Base-by-base conservation (phyloP, 2,113 vertebrate species). In the Heterotis niloticus region DNA sequence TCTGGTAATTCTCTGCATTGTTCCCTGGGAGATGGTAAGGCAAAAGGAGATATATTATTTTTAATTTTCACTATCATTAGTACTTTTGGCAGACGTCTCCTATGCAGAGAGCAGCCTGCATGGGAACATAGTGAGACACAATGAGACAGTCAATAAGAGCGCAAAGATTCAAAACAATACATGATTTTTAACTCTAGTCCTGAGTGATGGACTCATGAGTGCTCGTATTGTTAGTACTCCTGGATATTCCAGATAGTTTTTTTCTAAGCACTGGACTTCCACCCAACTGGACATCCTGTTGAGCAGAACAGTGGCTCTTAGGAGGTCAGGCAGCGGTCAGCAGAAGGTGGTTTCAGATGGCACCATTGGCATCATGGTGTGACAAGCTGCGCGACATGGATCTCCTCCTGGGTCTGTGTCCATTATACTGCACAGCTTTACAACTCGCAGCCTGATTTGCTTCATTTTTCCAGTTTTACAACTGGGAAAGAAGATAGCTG, bases 11-110 rank as follows among this genome's bases (percentile, higher is more conserved):
- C 23, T 59, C 71, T 23, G 17, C 23, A 57, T 51, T 74, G 71
- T 74, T 52, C 34, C n/a, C 71, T 57, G 71, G 71, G 71, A 74
- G 71, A 74, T 52, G 18, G 52, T n/a, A 74, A 74, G 57, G 24
- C 52, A 14, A 28, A 72, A 34, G 13, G 34, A 44, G 34, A 44
- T 44, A 44, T 44, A 44, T 72, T 17, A n/a, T 51, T 14, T 34
- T 14, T 13, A n/a, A 54, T 57, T 74, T 74, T 74, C 71, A 57
- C 57, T 74, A 74, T 74, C 54, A 57, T 57, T 74, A 57, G 57
- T 74, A 52, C 57, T 20, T 74, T 74, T 74, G 71, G 52, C 71
- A 74, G 71, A 59, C 20, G 56, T 56, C 56, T 74, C 34, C 7
- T 44, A 7, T 44, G 34, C 34, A 56, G 57, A 74, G 71, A 74